These are phyloP conservation scores for Hyphantria cunea DNA, from an alignment of 1,140 invertebrate genomes.

Conservation along the genomic window DNA sequence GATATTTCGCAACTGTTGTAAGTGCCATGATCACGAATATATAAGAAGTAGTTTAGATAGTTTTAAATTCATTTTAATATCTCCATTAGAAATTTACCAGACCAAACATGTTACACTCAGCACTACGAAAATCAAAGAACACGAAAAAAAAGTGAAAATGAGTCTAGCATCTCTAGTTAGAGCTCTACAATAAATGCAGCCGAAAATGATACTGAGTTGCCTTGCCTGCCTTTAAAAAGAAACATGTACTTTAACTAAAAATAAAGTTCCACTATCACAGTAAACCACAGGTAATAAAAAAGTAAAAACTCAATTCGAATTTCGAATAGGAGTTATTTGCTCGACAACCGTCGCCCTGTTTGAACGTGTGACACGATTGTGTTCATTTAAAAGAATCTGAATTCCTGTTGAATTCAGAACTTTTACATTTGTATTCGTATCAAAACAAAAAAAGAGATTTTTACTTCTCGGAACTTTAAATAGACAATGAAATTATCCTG, in stretches of 20 bases:
- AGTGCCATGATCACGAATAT: too few species aligned
- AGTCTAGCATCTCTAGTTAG: too few species aligned
- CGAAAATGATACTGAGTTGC: too few species aligned
- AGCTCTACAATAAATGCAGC: too few species aligned
- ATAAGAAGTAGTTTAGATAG: too few species aligned
- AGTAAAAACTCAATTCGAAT: slow-evolving; percentile 14
- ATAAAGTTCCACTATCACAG: neutral
- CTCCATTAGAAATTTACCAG: too few species aligned
- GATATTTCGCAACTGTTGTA: too few species aligned
- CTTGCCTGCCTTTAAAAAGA: neutral
- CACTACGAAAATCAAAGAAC: too few species aligned
- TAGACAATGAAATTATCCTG: neutral
- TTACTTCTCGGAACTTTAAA: neutral
- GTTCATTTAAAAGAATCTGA: slow-evolving; percentile 4
- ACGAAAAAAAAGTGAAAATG: too few species aligned
- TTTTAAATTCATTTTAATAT: too few species aligned
- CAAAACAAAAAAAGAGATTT: neutral
- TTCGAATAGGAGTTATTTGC: slow-evolving; percentile 23
- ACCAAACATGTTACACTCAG: too few species aligned
- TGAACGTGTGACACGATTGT: slow-evolving; percentile 17
- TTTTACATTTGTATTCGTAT: slow-evolving; percentile 11
- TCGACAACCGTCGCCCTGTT: slow-evolving; percentile 24
- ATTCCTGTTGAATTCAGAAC: slow-evolving; percentile 9
- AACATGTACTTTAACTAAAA: slow-evolving; percentile 8
- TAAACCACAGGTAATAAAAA: slow-evolving; percentile 12